These are phyloP conservation scores for Porphyrio hochstetteri DNA, from an alignment of 2,113 vertebrate species.

Conservation along the genomic window DNA sequence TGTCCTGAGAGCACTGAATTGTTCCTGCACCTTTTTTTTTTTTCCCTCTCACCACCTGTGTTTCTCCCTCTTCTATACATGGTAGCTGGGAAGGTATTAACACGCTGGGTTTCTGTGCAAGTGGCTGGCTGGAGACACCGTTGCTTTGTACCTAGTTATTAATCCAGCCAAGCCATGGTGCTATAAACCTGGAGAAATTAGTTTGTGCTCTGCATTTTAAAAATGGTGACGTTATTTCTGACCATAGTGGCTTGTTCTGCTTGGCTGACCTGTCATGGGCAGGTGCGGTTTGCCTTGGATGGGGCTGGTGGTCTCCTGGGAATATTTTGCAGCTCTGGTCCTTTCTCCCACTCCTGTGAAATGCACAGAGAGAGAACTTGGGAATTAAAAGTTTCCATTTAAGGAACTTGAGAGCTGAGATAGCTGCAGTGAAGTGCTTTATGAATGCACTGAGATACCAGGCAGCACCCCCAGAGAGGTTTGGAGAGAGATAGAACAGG, in stretches of 20 bases:
- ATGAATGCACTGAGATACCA: neutral
- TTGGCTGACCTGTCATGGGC: neutral
- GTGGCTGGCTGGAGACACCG: neutral
- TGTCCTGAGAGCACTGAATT: neutral
- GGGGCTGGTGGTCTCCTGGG: neutral
- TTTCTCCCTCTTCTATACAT: neutral
- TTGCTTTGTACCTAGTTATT: neutral
- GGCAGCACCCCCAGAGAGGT: neutral
- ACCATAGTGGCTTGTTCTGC: neutral
- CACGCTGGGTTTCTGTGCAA: rapidly evolving
- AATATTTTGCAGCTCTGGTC: neutral
- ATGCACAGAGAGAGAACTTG: neutral
- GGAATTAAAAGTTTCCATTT: neutral
- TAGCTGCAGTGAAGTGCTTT: neutral
- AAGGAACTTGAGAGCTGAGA: neutral
- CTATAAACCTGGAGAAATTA: neutral
- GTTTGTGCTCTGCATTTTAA: neutral
- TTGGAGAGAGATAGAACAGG: neutral
- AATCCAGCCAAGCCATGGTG: neutral
- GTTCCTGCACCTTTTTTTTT: neutral
- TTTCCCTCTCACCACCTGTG: neutral
- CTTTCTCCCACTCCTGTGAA: neutral
- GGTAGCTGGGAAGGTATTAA: neutral
- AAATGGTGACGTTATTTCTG: neutral
- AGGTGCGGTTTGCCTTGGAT: neutral